Percentiles rank a stretch among this genome's conserved stretches.
These are phyloP conservation scores for Priocnemis perturbator DNA, from an alignment of 2,888 invertebrate genomes.

Conservation along the genomic window DNA sequence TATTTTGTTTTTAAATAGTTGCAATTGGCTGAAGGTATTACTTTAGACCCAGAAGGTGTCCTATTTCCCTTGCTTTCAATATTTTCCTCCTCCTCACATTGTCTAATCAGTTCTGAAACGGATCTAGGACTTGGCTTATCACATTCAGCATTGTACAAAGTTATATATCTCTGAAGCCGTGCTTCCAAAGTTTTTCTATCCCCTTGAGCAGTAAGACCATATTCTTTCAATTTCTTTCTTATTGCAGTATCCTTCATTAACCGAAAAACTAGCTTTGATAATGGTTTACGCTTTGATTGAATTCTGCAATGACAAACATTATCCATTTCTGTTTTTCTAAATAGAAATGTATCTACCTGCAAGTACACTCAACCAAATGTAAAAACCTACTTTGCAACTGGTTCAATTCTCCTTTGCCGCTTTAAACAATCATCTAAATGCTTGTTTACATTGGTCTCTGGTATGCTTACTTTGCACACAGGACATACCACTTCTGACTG, in stretches of 20 bases:
- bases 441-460: slow-evolving; percentile 73
- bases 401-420: slow-evolving; percentile 46
- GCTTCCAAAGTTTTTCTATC: slow-evolving; percentile 71
- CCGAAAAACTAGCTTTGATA: slow-evolving; percentile 76
- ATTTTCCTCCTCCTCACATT: slow-evolving; percentile 73
- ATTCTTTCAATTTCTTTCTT: slow-evolving; percentile 74
- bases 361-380: slow-evolving; percentile 9
- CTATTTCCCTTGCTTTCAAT: slow-evolving; percentile 64
- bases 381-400: slow-evolving; percentile 38
- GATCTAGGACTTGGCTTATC: slow-evolving; percentile 74
- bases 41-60: slow-evolving; percentile 12
- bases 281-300: slow-evolving; percentile 68
- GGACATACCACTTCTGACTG: slow-evolving; percentile 73
- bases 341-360: slow-evolving; percentile 7
- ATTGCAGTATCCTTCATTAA: slow-evolving; percentile 76
- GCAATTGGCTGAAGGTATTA: background rate
- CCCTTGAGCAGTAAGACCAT: slow-evolving; percentile 75
- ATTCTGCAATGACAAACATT: slow-evolving; percentile 43
- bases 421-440: slow-evolving; percentile 77
- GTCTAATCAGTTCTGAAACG: slow-evolving; percentile 70
- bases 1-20: no score
- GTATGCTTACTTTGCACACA: slow-evolving; percentile 74
- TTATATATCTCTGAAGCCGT: slow-evolving; percentile 71
- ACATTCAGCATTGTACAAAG: slow-evolving; percentile 76
- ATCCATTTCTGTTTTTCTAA: background rate